Percentiles rank a stretch among this genome's conserved stretches.
These are phyloP conservation scores for Diarsia rubi DNA, from an alignment of 2,888 invertebrate species.

Conservation along the genomic window DNA sequence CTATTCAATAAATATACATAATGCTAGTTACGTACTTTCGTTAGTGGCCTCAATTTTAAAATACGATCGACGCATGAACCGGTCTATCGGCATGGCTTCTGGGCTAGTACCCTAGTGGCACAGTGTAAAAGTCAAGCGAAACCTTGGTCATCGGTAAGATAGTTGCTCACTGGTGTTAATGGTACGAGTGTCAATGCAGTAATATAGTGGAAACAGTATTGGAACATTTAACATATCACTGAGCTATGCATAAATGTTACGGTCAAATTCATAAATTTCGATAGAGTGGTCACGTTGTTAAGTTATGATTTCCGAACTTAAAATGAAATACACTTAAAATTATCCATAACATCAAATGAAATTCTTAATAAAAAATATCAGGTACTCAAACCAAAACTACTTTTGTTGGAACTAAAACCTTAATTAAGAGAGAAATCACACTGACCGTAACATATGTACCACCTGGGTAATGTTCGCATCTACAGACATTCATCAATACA, in stretches of 20 bases:
- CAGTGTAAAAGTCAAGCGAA: not conserved
- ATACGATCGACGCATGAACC: slow-evolving; percentile 45
- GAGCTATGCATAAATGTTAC: not conserved
- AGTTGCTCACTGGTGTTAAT: not conserved
- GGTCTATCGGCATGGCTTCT: slow-evolving; percentile 48
- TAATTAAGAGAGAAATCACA: not conserved
- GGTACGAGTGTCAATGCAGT: slow-evolving; percentile 1
- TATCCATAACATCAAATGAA: not conserved
- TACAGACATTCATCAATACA: not conserved
- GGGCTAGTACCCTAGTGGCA: not conserved
- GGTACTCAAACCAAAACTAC: not conserved
- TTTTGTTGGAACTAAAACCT: not conserved
- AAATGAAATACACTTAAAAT: not conserved
- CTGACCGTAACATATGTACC: not conserved
- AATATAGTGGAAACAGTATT: not conserved
- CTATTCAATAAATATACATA: slow-evolving; percentile 30
- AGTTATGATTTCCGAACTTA: not conserved
- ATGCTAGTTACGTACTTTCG: slow-evolving; percentile 57
- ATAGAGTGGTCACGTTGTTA: not conserved
- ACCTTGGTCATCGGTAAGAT: too few species aligned
- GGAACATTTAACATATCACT: not conserved
- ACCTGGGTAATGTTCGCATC: not conserved
- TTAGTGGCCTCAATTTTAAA: slow-evolving; percentile 22
- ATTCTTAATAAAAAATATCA: not conserved
- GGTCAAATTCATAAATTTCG: not conserved